A percentile compares a stretch with the other conserved stretches of the same genome.
Evolutionary conservation across 2,113 vertebrate genomes (phyloP).

Genomic region (Erythrolamprus reginae): DNA sequence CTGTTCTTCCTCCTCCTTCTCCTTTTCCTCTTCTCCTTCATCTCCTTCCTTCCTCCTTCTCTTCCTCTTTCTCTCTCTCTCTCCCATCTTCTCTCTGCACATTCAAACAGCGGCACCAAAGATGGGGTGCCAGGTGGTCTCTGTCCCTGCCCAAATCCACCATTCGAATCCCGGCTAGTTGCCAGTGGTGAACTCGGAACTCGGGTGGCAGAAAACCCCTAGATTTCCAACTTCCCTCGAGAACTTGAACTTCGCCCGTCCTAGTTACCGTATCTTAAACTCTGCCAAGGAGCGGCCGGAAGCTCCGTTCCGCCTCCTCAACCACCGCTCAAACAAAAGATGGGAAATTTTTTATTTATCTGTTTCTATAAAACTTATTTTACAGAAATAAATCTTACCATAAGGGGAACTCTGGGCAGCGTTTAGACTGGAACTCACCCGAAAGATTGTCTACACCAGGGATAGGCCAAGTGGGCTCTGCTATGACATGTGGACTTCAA

Average conservation of each 20-base stretch:
- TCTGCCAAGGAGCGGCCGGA: not conserved
- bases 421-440: no score
- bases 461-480: no score
- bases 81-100: not conserved
- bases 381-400: no score
- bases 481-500: no score
- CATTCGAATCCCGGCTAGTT: not conserved
- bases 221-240: not conserved
- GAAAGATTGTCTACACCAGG: no score
- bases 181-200: no score
- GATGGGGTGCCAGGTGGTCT: rapidly evolving
- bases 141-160: not conserved
- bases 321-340: not conserved
- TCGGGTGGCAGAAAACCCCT: no score
- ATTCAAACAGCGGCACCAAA: not conserved
- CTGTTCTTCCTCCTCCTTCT: not conserved
- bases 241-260: not conserved
- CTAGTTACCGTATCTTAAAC: not conserved
- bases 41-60: not conserved
- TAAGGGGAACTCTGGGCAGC: no score
- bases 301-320: not conserved
- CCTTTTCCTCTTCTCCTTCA: not conserved
- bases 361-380: no score
- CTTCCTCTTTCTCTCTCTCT: not conserved
- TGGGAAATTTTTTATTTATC: no score